Percentiles rank a stretch among this genome's conserved stretches.
phyloP scores from a whole-genome alignment of 2,113 vertebrate genomes.

The Eurypyga helias region DNA sequence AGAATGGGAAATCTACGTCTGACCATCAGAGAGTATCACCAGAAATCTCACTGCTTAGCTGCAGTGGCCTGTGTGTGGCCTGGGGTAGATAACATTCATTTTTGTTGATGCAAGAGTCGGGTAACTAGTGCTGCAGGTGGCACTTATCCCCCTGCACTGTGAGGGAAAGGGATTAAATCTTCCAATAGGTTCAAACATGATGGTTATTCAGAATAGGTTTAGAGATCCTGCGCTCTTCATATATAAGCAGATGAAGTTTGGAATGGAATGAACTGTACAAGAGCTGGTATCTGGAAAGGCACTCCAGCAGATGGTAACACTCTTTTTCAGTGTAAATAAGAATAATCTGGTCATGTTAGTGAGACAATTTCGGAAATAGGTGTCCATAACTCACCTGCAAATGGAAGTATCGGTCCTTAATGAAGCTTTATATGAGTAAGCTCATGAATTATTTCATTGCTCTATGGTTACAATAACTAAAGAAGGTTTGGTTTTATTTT shows the following conservation, averaged over 20 bases:
- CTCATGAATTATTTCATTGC: not conserved
- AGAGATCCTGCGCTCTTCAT: not conserved
- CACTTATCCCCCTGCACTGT: not conserved
- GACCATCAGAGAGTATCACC: not conserved
- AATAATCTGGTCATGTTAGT: not conserved
- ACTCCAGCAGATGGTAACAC: not conserved
- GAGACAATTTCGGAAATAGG: not conserved
- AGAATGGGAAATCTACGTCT: not conserved
- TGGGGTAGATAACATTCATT: not conserved
- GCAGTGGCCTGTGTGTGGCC: not conserved
- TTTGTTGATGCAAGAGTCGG: accelerated
- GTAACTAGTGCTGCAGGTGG: not conserved
- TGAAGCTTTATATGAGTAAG: not conserved
- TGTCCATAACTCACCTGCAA: not conserved
- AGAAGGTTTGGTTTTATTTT: not conserved
- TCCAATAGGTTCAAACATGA: not conserved
- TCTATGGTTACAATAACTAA: not conserved
- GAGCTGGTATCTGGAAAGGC: not conserved
- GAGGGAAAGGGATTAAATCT: not conserved
- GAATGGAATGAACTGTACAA: not conserved
- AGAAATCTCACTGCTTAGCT: not conserved
- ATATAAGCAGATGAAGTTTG: not conserved
- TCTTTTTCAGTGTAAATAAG: not conserved
- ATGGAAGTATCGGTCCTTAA: not conserved
- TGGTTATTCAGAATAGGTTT: not conserved